Evolutionary conservation across 2,113 vertebrate species (phyloP).

Genomic region (Atrichornis clamosus): DNA sequence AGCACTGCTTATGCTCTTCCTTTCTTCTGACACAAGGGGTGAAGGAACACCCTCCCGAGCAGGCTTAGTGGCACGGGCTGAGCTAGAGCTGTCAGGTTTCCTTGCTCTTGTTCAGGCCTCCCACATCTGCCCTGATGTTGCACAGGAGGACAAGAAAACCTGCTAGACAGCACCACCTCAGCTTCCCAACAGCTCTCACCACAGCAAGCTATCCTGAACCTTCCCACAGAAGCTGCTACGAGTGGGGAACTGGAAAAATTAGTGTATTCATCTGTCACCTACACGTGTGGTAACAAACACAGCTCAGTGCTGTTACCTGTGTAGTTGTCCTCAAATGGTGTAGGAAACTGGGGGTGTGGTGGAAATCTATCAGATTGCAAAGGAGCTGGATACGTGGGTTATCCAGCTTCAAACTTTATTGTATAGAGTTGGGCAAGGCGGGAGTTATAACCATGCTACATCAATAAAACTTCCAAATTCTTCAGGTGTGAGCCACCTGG

Average conservation of each 20-base stretch:
- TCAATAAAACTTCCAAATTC: neutral
- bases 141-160: neutral
- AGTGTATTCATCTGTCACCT: neutral
- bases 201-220: neutral
- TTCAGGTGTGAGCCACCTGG: neutral
- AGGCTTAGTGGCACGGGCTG: neutral
- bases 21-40: neutral
- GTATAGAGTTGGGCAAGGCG: neutral
- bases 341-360: neutral
- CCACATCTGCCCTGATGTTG: neutral
- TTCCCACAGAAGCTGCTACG: neutral
- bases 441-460: neutral
- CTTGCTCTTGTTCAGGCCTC: neutral
- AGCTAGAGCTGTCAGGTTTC: neutral
- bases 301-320: neutral
- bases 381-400: neutral
- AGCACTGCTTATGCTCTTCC: neutral
- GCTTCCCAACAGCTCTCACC: neutral
- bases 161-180: neutral
- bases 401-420: neutral
- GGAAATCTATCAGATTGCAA: neutral
- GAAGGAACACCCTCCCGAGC: neutral
- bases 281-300: accelerated
- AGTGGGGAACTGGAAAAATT: neutral
- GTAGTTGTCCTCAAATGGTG: accelerated